Base-by-base conservation (phyloP, 2,113 vertebrate species). In the Neotoma lepida region DNA sequence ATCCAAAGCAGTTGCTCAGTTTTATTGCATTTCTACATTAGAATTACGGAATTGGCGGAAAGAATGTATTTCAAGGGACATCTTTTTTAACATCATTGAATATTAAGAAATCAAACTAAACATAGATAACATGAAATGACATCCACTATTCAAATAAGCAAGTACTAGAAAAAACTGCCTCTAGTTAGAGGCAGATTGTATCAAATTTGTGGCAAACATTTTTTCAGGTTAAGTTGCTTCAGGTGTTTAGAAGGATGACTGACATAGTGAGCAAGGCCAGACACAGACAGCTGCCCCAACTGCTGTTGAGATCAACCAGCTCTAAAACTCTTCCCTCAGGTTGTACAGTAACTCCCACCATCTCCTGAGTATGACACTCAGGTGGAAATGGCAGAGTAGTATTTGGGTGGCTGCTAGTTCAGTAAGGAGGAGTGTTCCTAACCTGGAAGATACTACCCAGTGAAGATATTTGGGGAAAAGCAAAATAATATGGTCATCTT, bases 1-100 rank as follows among this genome's bases (percentile, higher is more conserved):
- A 15, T 84, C 41, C 33, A 84, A 8, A 58, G 68, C 35, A 95
- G 61, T 85, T 94, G 63, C 91, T 89, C 88, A 88, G 9, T 17
- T 76, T 63, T 95, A 33, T 89, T 89, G 86, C 63, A 20, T 93
- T 85, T 92, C n/a, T 92, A 9, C 56, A 88, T 35, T 71, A 94
- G 92, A 81, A 88, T 41, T 91, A 93, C 5, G n/a, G n/a, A n/a
- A n/a, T 74, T 90, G 58, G 30, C 80, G n/a, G 58, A 88, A 76
- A 92, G 35, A 22, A 68, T 86, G 46, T 51, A 86, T 95, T 92
- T 20, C 41, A 66, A 44, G 70, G 93, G 54, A 2, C 6, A 49
- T 30, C 24, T 73, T 41, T 26, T 93, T 93, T 71, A 94, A 51
- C 61, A n/a, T 82, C 28, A 54, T 4, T 93, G 41, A 41, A 12